A percentile compares a stretch with the other conserved stretches of the same genome.
Evolutionary conservation across 2,888 invertebrate species (phyloP).

Genomic region (Polyommatus icarus): DNA sequence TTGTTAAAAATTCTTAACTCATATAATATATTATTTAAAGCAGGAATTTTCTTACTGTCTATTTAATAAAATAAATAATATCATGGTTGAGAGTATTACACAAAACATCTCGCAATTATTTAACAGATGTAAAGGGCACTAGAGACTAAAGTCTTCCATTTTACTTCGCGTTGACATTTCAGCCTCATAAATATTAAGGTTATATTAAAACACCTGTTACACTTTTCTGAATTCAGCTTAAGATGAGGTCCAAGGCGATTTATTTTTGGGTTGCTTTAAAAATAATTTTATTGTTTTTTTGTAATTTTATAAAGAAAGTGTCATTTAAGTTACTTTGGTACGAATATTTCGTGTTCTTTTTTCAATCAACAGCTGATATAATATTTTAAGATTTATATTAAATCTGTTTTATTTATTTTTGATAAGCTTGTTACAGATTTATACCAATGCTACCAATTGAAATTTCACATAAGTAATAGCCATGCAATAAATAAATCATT

Average conservation of each 20-base stretch:
- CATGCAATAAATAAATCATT: too few species aligned
- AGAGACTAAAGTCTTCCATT: conserved; percentile 3
- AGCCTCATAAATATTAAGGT: not conserved
- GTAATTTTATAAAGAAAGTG: too few species aligned
- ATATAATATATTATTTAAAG: not conserved
- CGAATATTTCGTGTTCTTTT: too few species aligned
- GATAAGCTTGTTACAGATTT: too few species aligned
- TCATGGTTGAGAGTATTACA: not conserved
- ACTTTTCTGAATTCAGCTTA: not conserved
- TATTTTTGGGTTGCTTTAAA: not conserved
- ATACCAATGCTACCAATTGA: too few species aligned
- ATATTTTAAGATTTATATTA: too few species aligned
- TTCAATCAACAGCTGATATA: too few species aligned
- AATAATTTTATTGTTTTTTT: too few species aligned
- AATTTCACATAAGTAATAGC: too few species aligned
- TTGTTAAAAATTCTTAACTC: not conserved
- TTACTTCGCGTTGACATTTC: conserved; percentile 1
- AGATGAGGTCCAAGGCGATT: not conserved
- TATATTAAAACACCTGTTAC: not conserved
- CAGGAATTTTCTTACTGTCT: not conserved
- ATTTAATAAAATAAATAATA: not conserved
- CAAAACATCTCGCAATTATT: not conserved
- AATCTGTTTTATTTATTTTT: too few species aligned
- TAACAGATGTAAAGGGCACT: conserved; percentile 11
- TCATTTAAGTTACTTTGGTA: too few species aligned